Base-by-base conservation (phyloP, 2,113 vertebrate genomes). In the Bostrychus sinensis region DNA sequence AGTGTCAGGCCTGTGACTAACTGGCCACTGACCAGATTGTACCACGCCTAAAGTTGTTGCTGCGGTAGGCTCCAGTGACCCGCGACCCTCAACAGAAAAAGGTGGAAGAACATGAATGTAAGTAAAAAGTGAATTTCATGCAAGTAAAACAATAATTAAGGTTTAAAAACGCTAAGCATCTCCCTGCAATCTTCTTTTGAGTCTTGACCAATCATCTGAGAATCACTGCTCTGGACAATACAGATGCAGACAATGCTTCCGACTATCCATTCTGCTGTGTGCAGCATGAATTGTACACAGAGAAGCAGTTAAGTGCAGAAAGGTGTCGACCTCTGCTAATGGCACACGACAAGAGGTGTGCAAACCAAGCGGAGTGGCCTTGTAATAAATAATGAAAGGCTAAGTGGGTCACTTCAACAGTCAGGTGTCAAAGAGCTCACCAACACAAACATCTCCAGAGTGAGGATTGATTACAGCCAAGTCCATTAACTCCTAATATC, bases 401-500 rank as follows among this genome's bases (percentile, higher is more conserved):
- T 9, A 7, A 62, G 17, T 42, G 48, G 45, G 22, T 48, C n/a
- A n/a, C n/a, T n/a, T n/a, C n/a, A n/a, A n/a, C n/a, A n/a, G n/a
- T n/a, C 36, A 56, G 26, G 37, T 72, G 37, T 72, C 43, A 64
- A 65, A 5, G 3, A 19, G 34, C 23, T 6, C 16, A 70, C 19
- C 38, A 17, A 54, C 30, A 30, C 38, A 51, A 50, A 77, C 54
- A 66, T 7, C 32, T 61, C 4, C 7, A 61, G n/a, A 57, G 7
- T 54, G 54, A n/a, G n/a, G 58, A 53, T 7, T 30, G 37, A 61
- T 48, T 20, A 32, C 20, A 46, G 1, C 12, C 36, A 5, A 7
- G 56, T 43, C 41, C 42, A 61, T 75, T 74, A 56, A 50, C 42
- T 46, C 30, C 61, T 70, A 60, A 61, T 63, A 56, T 62, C 32